phyloP scores from a whole-genome alignment of 2,888 invertebrate species.

The Anoncus sp. region DNA sequence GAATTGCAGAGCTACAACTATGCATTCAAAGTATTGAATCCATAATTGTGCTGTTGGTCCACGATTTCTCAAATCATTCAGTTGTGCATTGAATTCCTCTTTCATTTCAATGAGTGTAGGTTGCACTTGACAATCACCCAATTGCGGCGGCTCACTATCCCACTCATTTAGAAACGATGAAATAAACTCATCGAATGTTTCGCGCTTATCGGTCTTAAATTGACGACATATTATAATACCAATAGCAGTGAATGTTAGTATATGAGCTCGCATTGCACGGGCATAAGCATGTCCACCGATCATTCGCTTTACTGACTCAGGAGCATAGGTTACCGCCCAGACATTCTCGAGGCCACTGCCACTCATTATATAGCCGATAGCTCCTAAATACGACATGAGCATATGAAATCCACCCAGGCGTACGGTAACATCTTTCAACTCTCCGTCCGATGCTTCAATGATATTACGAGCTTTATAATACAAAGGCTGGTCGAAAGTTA shows the following conservation, averaged over 20 bases:
- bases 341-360: conserved; percentile 7
- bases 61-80: conserved; percentile 28
- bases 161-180: conserved; percentile 23
- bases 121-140: conserved; percentile 28
- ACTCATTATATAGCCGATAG: conserved; percentile 60
- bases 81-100: conserved; percentile 16
- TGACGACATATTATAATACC: conserved; percentile 21
- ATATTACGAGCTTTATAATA: conserved; percentile 69
- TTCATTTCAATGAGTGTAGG: conserved; percentile 35
- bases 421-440: conserved; percentile 47
- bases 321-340: conserved; percentile 51
- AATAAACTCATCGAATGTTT: conserved; percentile 28
- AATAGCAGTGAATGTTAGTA: conserved; percentile 50
- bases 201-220: not conserved
- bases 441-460: conserved; percentile 42
- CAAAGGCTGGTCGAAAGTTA: conserved; percentile 72
- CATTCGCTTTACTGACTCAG: conserved; percentile 47
- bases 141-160: conserved; percentile 24
- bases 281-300: conserved; percentile 51
- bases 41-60: conserved; percentile 60
- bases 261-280: conserved; percentile 46
- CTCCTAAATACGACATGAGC: conserved; percentile 32
- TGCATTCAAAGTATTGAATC: conserved; percentile 57
- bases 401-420: conserved; percentile 58
- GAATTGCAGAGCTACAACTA: conserved; percentile 7